These are phyloP conservation scores for Caenorhabditis macrosperma DNA, from an alignment of 2,888 invertebrate genomes.

Conservation along the genomic window DNA sequence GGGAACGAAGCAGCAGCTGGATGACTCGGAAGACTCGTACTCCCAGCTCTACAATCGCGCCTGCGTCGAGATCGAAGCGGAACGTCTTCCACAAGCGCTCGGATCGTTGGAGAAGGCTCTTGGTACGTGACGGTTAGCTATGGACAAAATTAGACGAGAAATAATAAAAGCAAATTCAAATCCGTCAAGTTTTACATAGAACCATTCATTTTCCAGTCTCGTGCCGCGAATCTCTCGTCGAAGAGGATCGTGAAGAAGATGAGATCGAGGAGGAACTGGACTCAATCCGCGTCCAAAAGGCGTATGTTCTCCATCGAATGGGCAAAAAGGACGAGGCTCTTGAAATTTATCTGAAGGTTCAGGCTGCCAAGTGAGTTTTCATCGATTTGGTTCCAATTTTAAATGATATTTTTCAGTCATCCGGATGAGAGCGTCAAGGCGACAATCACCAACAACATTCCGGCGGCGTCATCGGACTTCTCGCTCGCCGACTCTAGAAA, in stretches of 20 bases:
- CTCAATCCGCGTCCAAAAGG: conserved; percentile 92
- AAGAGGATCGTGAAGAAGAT: conserved; percentile 88
- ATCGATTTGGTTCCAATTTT: no score
- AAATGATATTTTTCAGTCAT: conserved; percentile 84
- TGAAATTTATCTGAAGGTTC: conserved; percentile 70
- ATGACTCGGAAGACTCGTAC: conserved; percentile 85
- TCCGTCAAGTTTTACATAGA: no score
- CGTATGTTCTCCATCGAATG: conserved; percentile 80
- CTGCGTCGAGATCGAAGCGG: conserved; percentile 86
- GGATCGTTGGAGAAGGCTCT: conserved; percentile 85
- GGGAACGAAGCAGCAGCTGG: conserved; percentile 60
- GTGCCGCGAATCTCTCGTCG: conserved; percentile 89
- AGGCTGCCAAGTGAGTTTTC: conserved; percentile 52
- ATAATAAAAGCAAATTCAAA: no score
- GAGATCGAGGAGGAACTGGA: conserved; percentile 95
- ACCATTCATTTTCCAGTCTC: conserved; percentile 84
- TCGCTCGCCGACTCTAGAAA: conserved; percentile 98
- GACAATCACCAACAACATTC: conserved; percentile 94
- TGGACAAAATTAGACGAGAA: neutral
- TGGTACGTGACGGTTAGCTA: conserved; percentile 80
- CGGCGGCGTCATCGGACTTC: conserved; percentile 92
- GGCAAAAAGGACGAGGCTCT: conserved; percentile 69
- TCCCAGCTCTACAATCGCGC: conserved; percentile 94
- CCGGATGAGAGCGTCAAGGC: conserved; percentile 92
- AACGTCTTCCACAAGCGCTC: conserved; percentile 86